These are phyloP conservation scores for Colistium nudipinnis DNA, from an alignment of 2,113 vertebrate genomes.

Conservation along the genomic window DNA sequence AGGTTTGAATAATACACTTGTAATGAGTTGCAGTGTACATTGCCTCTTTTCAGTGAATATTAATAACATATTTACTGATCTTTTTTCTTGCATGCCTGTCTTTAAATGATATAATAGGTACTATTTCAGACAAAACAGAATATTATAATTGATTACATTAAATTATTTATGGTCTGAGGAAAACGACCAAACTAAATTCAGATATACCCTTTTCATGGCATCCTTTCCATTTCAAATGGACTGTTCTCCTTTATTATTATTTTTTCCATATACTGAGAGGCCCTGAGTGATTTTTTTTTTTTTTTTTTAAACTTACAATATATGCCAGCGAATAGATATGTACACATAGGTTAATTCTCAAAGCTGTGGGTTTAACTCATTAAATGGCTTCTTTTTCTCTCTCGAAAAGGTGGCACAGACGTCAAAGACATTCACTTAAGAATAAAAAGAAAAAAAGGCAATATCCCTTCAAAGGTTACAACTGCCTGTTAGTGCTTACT, in stretches of 20 bases:
- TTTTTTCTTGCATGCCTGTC: slow-evolving; percentile 84
- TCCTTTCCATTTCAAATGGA: slow-evolving; percentile 79
- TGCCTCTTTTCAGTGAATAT: slow-evolving; percentile 80
- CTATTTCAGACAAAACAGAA: slow-evolving; percentile 78
- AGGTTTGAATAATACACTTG: slow-evolving; percentile 78
- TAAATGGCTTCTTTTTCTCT: slow-evolving; percentile 85
- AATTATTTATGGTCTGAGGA: slow-evolving; percentile 83
- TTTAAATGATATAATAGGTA: slow-evolving; percentile 82
- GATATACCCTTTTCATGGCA: slow-evolving; percentile 81
- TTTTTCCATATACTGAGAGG: slow-evolving; percentile 82
- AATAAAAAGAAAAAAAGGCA: slow-evolving; percentile 75
- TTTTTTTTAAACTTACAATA: slow-evolving; percentile 80
- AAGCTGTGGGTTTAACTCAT: slow-evolving; percentile 85
- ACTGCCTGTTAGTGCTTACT: slow-evolving; percentile 80
- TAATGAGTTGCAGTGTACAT: slow-evolving; percentile 79
- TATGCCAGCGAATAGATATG: slow-evolving; percentile 86
- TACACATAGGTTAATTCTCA: slow-evolving; percentile 85
- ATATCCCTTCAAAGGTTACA: slow-evolving; percentile 78
- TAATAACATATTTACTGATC: slow-evolving; percentile 71
- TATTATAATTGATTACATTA: slow-evolving; percentile 82
- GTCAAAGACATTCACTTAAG: slow-evolving; percentile 80
- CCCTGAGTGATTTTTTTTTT: slow-evolving; percentile 84
- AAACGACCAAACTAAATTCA: slow-evolving; percentile 80
- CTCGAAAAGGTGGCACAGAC: slow-evolving; percentile 81
- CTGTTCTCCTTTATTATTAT: slow-evolving; percentile 83